Conservation (phyloP, 2,113 vertebrate genomes). For the Channa argus region DNA sequence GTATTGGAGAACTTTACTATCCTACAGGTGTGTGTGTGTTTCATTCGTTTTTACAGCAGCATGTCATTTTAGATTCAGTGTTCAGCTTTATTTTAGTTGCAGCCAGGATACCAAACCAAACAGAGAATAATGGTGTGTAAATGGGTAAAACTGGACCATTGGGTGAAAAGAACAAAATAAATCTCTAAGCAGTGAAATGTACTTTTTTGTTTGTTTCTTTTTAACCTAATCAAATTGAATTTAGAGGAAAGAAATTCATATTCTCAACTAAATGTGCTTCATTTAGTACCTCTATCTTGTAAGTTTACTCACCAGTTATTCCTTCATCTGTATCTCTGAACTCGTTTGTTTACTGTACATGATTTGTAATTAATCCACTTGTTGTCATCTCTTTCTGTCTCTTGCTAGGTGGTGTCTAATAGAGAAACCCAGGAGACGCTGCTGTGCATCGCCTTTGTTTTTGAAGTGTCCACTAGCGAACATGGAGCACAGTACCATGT, state of each 20-base stretch:
- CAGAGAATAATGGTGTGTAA: too few species aligned
- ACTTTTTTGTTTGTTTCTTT: too few species aligned
- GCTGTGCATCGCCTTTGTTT: constrained; percentile 96
- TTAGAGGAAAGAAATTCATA: too few species aligned
- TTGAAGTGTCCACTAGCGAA: constrained; percentile 95
- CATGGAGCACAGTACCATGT: constrained; percentile 96
- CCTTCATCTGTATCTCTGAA: background rate
- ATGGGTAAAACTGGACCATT: background rate
- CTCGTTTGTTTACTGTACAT: background rate
- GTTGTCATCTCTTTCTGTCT: background rate
- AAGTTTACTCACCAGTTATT: too few species aligned
- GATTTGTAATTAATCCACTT: too few species aligned
- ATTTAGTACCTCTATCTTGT: too few species aligned
- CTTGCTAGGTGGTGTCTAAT: constrained; percentile 91
- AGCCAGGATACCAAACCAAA: background rate
- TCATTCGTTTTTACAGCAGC: too few species aligned
- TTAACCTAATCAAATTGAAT: too few species aligned
- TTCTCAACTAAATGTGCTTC: too few species aligned
- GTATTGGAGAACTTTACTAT: constrained; percentile 99
- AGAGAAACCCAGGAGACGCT: constrained; percentile 97
- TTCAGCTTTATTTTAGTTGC: background rate
- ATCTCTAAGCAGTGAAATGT: too few species aligned
- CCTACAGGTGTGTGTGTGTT: constrained; percentile 85
- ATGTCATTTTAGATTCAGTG: too few species aligned
- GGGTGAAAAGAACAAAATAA: too few species aligned